These are phyloP conservation scores for Fistularia tabacaria DNA, from an alignment of 2,797 vertebrate species.

Conservation along the genomic window DNA sequence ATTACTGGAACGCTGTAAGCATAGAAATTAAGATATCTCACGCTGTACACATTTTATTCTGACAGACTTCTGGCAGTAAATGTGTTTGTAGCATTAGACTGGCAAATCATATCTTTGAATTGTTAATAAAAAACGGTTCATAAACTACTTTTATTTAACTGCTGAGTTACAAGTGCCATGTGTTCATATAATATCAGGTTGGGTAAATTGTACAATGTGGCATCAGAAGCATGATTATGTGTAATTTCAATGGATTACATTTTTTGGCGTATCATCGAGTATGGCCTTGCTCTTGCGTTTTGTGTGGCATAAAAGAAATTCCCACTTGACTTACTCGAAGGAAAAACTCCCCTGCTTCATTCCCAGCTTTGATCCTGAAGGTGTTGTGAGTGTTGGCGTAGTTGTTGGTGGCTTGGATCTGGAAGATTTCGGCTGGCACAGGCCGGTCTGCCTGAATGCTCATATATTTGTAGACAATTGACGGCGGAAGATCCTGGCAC, in stretches of 20 bases:
- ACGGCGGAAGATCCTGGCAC: conserved; percentile 81
- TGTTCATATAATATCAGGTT: too few relatives aligned
- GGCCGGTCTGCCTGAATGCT: conserved; percentile 88
- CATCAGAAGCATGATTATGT: too few relatives aligned
- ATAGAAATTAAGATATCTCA: not conserved
- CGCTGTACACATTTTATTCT: too few relatives aligned
- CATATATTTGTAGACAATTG: conserved; percentile 96
- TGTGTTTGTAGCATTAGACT: too few relatives aligned
- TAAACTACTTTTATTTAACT: too few relatives aligned
- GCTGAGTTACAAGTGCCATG: too few relatives aligned
- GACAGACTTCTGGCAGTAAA: too few relatives aligned
- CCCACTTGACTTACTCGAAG: conserved; percentile 66
- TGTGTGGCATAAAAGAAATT: conserved; percentile 9
- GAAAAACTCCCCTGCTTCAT: conserved; percentile 89
- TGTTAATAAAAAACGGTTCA: too few relatives aligned
- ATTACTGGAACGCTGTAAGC: conserved; percentile 85
- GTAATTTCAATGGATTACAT: too few relatives aligned
- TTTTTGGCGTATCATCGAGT: not conserved
- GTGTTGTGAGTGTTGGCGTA: conserved; percentile 92
- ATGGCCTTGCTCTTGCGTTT: too few relatives aligned
- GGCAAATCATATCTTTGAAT: too few relatives aligned
- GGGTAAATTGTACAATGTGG: too few relatives aligned
- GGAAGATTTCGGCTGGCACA: conserved; percentile 92
- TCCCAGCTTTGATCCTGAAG: conserved; percentile 95
- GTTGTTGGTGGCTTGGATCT: conserved; percentile 95